Conservation (phyloP, 2,797 vertebrate species). For the Sebastes melanostomus region DNA sequence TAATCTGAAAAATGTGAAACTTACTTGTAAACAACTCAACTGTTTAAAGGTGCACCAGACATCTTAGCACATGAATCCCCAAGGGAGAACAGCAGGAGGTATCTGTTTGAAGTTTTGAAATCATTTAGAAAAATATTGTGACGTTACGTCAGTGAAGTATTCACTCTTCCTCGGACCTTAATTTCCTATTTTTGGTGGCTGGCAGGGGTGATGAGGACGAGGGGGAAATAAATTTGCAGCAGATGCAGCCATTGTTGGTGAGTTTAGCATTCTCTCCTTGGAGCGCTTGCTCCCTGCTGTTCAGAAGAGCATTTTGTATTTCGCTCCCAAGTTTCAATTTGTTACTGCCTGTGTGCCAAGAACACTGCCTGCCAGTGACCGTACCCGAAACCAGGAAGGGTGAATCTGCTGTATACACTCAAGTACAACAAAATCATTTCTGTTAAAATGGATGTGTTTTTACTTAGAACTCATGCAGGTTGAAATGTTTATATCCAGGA, state of each 20-base stretch:
- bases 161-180: constrained; percentile 48
- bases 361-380: constrained; percentile 51
- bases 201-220: constrained; percentile 43
- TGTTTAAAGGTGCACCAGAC: constrained; percentile 34
- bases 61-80: constrained; percentile 28
- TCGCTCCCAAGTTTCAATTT: constrained; percentile 65
- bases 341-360: constrained; percentile 49
- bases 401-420: constrained; percentile 6
- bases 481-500: too few species aligned
- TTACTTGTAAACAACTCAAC: constrained; percentile 11
- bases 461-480: not conserved
- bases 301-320: constrained; percentile 58
- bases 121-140: constrained; percentile 42
- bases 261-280: constrained; percentile 55
- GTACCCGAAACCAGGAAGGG: constrained; percentile 16
- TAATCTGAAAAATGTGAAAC: not conserved
- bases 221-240: constrained; percentile 57
- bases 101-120: constrained; percentile 57
- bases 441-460: not conserved
- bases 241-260: constrained; percentile 67
- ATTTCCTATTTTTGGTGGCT: constrained; percentile 58
- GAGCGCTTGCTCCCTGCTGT: constrained; percentile 62
- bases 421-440: not conserved
- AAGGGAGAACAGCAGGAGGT: constrained; percentile 35
- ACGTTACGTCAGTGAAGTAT: constrained; percentile 36